phyloP scores from a whole-genome alignment of 92 coral and sea anemone species.

The Paramuricea clavata region DNA sequence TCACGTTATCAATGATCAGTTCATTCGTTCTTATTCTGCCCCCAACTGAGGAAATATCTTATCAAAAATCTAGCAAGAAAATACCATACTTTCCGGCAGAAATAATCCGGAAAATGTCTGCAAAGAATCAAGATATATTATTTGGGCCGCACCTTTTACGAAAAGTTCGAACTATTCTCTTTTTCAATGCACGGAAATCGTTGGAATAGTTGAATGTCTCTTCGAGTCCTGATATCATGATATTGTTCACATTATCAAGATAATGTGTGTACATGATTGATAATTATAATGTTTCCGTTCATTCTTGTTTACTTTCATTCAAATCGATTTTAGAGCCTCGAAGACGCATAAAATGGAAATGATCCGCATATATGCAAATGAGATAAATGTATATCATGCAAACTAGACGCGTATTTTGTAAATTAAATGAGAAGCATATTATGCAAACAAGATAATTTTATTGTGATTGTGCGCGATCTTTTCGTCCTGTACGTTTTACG shows the following conservation, averaged over 20 bases:
- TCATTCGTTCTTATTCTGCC: not conserved
- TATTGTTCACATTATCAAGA: not conserved
- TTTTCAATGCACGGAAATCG: conserved; percentile 17
- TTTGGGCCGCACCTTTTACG: not conserved
- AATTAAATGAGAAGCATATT: not conserved
- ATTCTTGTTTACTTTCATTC: not conserved
- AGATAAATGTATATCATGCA: not conserved
- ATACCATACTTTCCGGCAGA: conserved; percentile 39
- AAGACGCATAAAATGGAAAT: conserved; percentile 9
- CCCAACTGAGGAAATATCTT: conserved; percentile 50
- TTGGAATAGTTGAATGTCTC: conserved; percentile 22
- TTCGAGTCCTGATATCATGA: not conserved
- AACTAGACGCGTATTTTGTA: not conserved
- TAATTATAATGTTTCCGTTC: conserved; percentile 29
- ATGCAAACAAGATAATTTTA: not conserved
- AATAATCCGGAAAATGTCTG: conserved; percentile 19
- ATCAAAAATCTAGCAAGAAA: not conserved
- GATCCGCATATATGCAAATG: not conserved
- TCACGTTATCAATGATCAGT: conserved; percentile 25
- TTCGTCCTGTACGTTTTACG: not conserved
- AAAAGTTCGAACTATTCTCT: not conserved
- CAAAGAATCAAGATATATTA: conserved; percentile 6
- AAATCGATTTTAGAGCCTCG: conserved; percentile 30
- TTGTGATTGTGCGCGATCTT: not conserved
- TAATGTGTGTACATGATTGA: conserved; percentile 33